phyloP scores from a whole-genome alignment of 2,113 vertebrate species.

The Poeciliopsis prolifica region DNA sequence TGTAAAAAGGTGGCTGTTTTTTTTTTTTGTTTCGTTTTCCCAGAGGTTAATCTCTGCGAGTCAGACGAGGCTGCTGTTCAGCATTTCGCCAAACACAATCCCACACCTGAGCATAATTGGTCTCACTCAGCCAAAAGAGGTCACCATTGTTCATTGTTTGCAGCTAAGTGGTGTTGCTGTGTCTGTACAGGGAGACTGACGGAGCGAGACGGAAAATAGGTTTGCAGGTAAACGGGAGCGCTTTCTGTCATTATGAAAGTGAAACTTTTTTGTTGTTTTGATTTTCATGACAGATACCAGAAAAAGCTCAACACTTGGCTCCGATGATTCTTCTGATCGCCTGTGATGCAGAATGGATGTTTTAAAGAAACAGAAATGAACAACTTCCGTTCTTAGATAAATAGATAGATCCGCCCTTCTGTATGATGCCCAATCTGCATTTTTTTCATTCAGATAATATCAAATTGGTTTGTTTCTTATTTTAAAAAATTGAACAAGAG shows the following conservation, averaged over 20 bases:
- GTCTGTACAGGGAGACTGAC: neutral
- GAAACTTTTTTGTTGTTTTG: neutral
- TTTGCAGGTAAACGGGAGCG: neutral
- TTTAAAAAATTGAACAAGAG: neutral
- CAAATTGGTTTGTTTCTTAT: too few species aligned
- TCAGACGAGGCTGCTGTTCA: slow-evolving; percentile 25
- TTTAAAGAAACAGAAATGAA: neutral
- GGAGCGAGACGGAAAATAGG: neutral
- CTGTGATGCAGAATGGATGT: neutral
- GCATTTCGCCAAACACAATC: slow-evolving; percentile 15
- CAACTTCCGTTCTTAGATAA: neutral
- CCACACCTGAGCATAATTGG: slow-evolving; percentile 48
- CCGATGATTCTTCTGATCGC: neutral
- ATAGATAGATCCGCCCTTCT: neutral
- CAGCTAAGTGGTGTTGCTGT: slow-evolving; percentile 13
- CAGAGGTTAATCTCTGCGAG: slow-evolving; percentile 8
- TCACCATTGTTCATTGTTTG: slow-evolving; percentile 59
- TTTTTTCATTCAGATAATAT: too few species aligned
- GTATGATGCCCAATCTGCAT: too few species aligned
- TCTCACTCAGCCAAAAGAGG: slow-evolving; percentile 51
- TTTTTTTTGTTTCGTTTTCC: neutral
- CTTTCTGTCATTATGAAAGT: neutral
- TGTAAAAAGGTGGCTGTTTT: neutral
- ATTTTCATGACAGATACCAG: neutral
- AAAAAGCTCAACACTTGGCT: neutral